Conservation (phyloP, 1,140 invertebrate species). For the Trichogramma pretiosum region DNA sequence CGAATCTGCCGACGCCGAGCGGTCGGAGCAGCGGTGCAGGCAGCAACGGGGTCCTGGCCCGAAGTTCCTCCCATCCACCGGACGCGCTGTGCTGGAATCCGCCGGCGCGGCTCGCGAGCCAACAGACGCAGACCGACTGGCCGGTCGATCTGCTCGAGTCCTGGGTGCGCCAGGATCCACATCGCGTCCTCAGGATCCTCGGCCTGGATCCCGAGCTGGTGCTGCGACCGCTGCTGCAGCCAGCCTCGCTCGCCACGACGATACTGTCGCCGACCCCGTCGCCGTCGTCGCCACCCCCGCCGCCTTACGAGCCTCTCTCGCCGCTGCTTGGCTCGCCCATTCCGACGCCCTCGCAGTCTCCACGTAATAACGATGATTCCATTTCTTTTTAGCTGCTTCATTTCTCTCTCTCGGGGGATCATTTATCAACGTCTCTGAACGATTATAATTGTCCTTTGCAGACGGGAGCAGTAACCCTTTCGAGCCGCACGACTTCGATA, state of each 20-base stretch:
- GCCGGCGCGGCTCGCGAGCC: constrained; percentile 14
- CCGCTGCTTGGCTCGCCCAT: constrained; percentile 29
- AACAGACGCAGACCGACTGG: constrained; percentile 45
- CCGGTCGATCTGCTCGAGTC: constrained; percentile 37
- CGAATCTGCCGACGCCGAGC: constrained; percentile 48
- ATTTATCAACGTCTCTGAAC: neutral
- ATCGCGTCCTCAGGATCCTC: constrained; percentile 42
- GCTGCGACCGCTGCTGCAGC: constrained; percentile 20
- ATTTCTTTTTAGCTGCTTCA: too few species aligned
- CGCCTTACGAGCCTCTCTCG: constrained; percentile 39
- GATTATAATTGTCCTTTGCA: neutral
- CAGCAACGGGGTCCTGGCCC: constrained; percentile 48
- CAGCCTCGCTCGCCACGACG: constrained; percentile 32
- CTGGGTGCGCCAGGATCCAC: constrained; percentile 45
- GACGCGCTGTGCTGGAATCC: constrained; percentile 67
- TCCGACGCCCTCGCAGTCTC: constrained; percentile 28
- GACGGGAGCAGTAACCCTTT: neutral
- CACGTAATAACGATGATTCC: too few species aligned
- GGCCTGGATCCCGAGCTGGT: constrained; percentile 44
- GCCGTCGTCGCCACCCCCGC: constrained; percentile 37
- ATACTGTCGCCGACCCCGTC: constrained; percentile 37
- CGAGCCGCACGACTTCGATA: neutral
- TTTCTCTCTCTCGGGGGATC: neutral
- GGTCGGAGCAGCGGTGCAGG: constrained; percentile 38
- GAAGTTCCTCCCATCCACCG: constrained; percentile 71